phyloP scores from a whole-genome alignment of 2,888 invertebrate genomes.

The Spodoptera littoralis region DNA sequence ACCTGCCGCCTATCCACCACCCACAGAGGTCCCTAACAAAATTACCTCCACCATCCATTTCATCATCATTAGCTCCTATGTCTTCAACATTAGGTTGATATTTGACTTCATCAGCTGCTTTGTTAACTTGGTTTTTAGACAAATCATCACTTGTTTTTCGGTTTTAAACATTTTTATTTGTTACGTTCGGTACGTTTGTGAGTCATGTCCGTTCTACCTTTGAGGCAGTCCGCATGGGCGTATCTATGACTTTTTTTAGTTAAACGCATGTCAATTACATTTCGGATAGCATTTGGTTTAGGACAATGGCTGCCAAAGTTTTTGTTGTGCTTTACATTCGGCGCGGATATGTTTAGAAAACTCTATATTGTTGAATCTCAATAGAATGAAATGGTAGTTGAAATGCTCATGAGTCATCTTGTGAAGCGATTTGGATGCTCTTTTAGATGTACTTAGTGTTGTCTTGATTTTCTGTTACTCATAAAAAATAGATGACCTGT shows the following conservation, averaged over 20 bases:
- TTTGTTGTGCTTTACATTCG: slow-evolving; percentile 8
- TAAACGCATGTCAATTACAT: slow-evolving; percentile 73
- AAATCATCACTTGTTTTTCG: slow-evolving; percentile 73
- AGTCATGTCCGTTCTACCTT: slow-evolving; percentile 77
- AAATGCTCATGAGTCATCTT: too few relatives aligned
- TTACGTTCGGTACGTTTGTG: slow-evolving; percentile 78
- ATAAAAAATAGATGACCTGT: too few relatives aligned
- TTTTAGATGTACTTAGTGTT: too few relatives aligned
- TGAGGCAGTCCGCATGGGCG: slow-evolving; percentile 70
- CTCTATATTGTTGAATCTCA: too few relatives aligned
- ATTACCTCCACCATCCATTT: slow-evolving; percentile 28
- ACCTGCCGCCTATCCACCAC: slow-evolving; percentile 83
- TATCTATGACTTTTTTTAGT: slow-evolving; percentile 68
- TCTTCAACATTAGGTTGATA: slow-evolving; percentile 44
- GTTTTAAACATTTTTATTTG: slow-evolving; percentile 74
- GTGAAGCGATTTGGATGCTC: too few relatives aligned
- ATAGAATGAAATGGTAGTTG: too few relatives aligned
- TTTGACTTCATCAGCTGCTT: slow-evolving; percentile 37
- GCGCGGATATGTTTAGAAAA: neutral
- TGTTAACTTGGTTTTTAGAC: slow-evolving; percentile 50
- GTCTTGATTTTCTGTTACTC: too few relatives aligned
- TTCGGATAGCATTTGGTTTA: slow-evolving; percentile 63
- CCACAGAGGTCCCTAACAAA: slow-evolving; percentile 71
- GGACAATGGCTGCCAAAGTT: slow-evolving; percentile 47
- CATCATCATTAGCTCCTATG: slow-evolving; percentile 17